Conservation (phyloP, 1,140 invertebrate genomes). For the Pachypeltis micranthus region DNA sequence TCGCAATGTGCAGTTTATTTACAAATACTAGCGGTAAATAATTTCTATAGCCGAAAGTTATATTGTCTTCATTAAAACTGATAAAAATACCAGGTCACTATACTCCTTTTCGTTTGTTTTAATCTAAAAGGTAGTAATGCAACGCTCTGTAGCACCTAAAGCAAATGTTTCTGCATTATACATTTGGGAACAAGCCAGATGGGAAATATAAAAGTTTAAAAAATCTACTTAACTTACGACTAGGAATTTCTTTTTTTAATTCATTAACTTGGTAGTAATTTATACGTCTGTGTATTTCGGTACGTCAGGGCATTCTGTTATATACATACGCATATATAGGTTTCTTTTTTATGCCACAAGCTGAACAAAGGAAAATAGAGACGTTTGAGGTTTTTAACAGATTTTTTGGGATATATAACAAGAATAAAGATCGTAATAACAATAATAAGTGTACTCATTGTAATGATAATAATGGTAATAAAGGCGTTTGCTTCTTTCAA, state of each 20-base stretch:
- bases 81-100: conserved; percentile 4
- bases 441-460: no score
- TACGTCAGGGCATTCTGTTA: not conserved
- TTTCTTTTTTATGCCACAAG: not conserved
- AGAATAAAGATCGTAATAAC: no score
- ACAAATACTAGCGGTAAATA: conserved; percentile 4
- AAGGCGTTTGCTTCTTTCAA: no score
- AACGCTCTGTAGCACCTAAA: conserved; percentile 3
- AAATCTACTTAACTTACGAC: conserved; percentile 18
- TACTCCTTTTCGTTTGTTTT: not conserved
- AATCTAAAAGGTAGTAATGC: not conserved
- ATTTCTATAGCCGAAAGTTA: conserved; percentile 2
- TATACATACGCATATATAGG: conserved; percentile 8
- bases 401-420: no score
- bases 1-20: not conserved
- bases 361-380: not conserved
- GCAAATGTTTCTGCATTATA: conserved; percentile 1
- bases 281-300: conserved; percentile 3
- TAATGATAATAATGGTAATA: no score
- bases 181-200: conserved; percentile 14
- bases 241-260: conserved; percentile 7
- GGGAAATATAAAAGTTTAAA: conserved; percentile 22
- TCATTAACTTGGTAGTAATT: no score
- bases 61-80: conserved; percentile 16
- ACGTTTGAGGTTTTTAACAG: not conserved